Evolutionary conservation across 2,113 vertebrate genomes (phyloP).

Genomic region (Heterotis niloticus): DNA sequence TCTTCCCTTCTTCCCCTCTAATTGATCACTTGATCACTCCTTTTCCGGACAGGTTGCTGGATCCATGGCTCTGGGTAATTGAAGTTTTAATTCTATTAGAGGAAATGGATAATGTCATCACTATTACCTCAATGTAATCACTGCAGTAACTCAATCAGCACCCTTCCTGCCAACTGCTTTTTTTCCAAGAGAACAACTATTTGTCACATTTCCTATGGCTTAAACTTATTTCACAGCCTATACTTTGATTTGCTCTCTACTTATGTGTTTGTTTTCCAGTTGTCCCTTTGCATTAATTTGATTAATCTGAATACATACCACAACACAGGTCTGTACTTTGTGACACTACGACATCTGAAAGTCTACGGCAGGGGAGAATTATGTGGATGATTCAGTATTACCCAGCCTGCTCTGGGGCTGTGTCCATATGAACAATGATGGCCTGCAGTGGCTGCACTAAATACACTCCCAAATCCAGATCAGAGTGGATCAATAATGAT

Average conservation of each 20-base stretch:
- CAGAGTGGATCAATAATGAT: constrained; percentile 13
- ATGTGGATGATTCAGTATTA: constrained; percentile 19
- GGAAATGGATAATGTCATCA: constrained; percentile 31
- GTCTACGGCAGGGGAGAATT: background rate
- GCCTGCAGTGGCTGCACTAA: constrained; percentile 15
- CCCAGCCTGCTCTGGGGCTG: constrained; percentile 9
- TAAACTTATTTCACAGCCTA: constrained; percentile 6
- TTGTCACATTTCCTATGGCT: constrained; percentile 16
- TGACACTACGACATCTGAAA: background rate
- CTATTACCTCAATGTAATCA: constrained; percentile 31
- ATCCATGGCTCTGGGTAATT: constrained; percentile 22
- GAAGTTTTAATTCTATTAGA: constrained; percentile 32
- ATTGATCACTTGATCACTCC: constrained; percentile 30
- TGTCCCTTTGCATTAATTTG: no score
- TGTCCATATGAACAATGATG: constrained; percentile 14
- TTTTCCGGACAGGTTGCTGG: constrained; percentile 12
- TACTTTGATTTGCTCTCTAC: background rate
- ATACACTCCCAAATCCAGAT: constrained; percentile 28
- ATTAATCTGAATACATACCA: no score
- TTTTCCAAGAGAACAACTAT: constrained; percentile 22
- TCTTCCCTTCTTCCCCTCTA: background rate
- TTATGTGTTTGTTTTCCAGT: background rate
- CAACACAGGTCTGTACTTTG: background rate
- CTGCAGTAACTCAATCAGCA: constrained; percentile 26
- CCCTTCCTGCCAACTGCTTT: constrained; percentile 7